phyloP scores from a whole-genome alignment of 2,113 vertebrate genomes.

The Seriola aureovittata region DNA sequence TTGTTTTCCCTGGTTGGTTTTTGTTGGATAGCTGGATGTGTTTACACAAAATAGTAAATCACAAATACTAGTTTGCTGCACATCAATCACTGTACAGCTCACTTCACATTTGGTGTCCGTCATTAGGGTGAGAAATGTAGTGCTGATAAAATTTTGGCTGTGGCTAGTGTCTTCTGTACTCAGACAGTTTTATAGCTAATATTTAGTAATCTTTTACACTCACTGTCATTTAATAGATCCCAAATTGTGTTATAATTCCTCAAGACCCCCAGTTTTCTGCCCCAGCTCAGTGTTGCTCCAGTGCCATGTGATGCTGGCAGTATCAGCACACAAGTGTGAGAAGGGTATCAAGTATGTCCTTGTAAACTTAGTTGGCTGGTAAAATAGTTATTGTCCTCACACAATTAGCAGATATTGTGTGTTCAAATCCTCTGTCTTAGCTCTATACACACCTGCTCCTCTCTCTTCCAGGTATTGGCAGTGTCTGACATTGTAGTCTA shows the following conservation, averaged over 20 bases:
- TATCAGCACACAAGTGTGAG: neutral
- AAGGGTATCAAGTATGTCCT: neutral
- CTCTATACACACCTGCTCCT: neutral
- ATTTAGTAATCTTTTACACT: neutral
- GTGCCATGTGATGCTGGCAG: neutral
- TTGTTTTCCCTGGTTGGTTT: neutral
- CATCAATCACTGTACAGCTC: neutral
- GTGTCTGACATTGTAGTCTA: slow-evolving; percentile 88
- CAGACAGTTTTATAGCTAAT: neutral
- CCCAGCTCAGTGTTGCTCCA: neutral
- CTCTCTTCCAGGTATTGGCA: slow-evolving; percentile 81
- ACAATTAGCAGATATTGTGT: neutral
- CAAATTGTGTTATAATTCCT: neutral
- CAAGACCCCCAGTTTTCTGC: neutral
- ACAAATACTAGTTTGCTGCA: neutral
- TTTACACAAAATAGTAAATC: neutral
- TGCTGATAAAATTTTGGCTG: neutral
- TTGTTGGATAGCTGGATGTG: neutral
- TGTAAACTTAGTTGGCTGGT: neutral
- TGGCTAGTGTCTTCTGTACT: neutral
- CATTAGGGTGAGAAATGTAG: too few species aligned
- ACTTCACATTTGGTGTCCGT: neutral
- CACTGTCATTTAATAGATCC: neutral
- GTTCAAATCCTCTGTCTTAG: neutral
- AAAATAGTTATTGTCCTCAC: neutral